These are phyloP conservation scores for Lucifuga dentata DNA, from an alignment of 2,113 vertebrate genomes.

Conservation along the genomic window DNA sequence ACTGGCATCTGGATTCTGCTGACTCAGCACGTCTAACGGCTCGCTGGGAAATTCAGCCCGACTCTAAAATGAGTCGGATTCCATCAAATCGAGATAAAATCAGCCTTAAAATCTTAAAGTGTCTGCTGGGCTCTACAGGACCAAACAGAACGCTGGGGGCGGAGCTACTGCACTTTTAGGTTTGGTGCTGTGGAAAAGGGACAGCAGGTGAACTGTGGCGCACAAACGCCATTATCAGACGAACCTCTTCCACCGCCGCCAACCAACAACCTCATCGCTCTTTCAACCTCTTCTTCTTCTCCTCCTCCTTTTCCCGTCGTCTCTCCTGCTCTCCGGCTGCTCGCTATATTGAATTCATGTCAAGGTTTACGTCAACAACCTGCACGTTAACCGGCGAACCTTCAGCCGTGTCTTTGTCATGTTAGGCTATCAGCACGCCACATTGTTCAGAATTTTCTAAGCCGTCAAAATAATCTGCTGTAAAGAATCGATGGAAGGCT, in stretches of 20 bases:
- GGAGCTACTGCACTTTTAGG: no score
- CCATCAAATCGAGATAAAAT: no score
- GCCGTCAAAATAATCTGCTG: conserved; percentile 23
- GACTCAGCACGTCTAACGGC: no score
- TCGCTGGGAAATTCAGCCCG: no score
- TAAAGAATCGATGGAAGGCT: conserved; percentile 50
- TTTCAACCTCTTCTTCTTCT: not conserved
- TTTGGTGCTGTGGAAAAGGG: no score
- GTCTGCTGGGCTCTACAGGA: no score
- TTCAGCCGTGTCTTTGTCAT: conserved; percentile 18
- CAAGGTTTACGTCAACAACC: conserved; percentile 36
- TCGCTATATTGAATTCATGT: conserved; percentile 37
- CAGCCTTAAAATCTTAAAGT: no score
- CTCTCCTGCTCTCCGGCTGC: conserved; percentile 9
- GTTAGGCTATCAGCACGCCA: not conserved
- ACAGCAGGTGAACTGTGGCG: conserved; percentile 1
- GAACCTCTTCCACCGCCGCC: conserved; percentile 35
- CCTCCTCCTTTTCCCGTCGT: conserved; percentile 3
- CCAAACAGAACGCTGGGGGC: no score
- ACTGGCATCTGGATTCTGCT: no score
- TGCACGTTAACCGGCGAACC: conserved; percentile 31
- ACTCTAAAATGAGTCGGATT: no score
- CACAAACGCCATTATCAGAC: conserved; percentile 21
- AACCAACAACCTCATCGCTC: conserved; percentile 24
- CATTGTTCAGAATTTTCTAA: conserved; percentile 44